Percentiles rank a stretch among this genome's conserved stretches.
Conservation (phyloP, 2,113 vertebrate genomes). For the Stegostoma tigrinum region DNA sequence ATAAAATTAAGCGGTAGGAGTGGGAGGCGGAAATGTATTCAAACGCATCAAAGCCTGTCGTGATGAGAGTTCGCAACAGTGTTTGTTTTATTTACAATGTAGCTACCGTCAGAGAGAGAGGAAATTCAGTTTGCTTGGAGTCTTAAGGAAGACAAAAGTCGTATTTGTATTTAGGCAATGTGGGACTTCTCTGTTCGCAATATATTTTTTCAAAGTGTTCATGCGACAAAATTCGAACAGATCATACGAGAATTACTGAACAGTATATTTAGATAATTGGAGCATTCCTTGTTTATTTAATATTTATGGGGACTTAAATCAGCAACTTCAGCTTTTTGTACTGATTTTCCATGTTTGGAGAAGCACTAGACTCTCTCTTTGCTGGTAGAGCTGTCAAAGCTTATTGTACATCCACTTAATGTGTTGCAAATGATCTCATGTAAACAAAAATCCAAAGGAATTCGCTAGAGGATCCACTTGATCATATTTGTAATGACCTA, state of each 20-base stretch:
- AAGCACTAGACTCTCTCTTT: background rate
- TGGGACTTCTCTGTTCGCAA: background rate
- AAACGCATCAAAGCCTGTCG: background rate
- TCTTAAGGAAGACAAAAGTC: background rate
- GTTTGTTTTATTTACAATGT: background rate
- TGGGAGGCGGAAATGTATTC: no score
- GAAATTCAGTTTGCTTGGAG: background rate
- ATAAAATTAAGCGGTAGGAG: background rate
- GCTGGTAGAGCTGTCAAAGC: no score
- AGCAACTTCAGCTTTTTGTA: background rate
- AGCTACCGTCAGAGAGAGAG: background rate
- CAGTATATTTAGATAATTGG: slow-evolving; percentile 6
- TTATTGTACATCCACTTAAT: background rate
- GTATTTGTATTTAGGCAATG: background rate
- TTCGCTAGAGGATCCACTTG: background rate
- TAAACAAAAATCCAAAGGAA: background rate
- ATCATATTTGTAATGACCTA: slow-evolving; percentile 6
- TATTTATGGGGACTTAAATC: background rate
- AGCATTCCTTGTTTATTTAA: background rate
- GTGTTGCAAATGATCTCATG: background rate
- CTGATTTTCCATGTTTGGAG: background rate
- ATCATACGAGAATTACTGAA: background rate
- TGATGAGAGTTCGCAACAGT: background rate
- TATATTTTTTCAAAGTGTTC: slow-evolving; percentile 28
- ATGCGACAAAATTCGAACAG: background rate